Evolutionary conservation across 2,113 vertebrate species (phyloP).

Genomic region (Anarhynchus alexandrinus): DNA sequence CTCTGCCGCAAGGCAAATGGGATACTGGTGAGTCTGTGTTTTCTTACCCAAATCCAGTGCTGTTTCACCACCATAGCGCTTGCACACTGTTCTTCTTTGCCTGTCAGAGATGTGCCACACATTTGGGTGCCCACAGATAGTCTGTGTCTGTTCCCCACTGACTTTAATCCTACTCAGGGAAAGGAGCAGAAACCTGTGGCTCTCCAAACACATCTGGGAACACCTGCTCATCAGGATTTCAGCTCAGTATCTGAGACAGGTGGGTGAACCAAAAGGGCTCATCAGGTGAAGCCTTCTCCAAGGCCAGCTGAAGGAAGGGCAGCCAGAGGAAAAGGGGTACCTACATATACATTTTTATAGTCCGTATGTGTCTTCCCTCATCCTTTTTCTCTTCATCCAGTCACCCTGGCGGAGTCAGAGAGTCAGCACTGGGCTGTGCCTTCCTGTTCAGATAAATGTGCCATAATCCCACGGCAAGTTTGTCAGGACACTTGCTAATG

Average conservation of each 20-base stretch:
- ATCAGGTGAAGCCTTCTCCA: neutral
- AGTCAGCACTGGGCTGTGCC: neutral
- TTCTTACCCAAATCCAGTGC: neutral
- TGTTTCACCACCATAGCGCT: neutral
- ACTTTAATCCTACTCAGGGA: neutral
- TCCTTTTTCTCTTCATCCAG: neutral
- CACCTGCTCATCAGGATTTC: neutral
- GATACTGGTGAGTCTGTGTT: neutral
- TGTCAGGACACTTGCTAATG: neutral
- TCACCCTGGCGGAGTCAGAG: neutral
- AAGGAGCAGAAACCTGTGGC: neutral
- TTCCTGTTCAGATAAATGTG: slow-evolving; percentile 3
- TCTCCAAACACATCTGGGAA: neutral
- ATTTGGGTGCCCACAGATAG: neutral
- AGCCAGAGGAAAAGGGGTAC: neutral
- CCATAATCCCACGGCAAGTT: neutral
- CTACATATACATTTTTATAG: neutral
- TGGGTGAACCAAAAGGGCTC: fast-evolving
- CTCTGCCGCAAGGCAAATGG: neutral
- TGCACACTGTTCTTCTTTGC: neutral
- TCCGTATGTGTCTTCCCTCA: neutral
- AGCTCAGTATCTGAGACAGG: neutral
- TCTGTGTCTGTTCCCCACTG: neutral
- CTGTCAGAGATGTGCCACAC: neutral
- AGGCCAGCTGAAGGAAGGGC: neutral